These are phyloP conservation scores for Pecten maximus DNA, from an alignment of 2,888 invertebrate genomes.

Conservation along the genomic window DNA sequence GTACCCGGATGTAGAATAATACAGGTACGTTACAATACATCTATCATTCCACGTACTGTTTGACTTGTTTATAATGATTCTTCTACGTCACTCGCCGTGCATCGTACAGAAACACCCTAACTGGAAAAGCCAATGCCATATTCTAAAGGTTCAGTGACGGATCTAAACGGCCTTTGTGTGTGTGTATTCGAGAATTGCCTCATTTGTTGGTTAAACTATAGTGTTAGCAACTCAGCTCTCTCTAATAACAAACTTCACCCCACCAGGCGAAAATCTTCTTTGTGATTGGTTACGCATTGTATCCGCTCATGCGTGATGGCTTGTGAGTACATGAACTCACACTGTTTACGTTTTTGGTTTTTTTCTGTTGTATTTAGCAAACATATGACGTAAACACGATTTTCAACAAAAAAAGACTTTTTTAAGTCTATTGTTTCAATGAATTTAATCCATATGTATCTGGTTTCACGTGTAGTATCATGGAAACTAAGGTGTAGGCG, in stretches of 20 bases:
- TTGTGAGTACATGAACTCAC: background rate
- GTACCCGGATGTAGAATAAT: background rate
- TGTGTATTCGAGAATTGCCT: background rate
- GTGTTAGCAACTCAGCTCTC: background rate
- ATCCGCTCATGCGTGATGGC: background rate
- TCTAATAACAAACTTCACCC: background rate
- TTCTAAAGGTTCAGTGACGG: background rate
- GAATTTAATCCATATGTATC: background rate
- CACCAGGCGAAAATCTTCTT: background rate
- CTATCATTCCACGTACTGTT: background rate
- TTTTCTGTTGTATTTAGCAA: background rate
- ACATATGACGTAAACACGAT: background rate
- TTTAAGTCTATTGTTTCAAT: background rate
- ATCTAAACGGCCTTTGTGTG: background rate
- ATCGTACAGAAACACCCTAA: background rate
- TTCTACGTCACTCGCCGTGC: background rate
- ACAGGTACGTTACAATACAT: background rate
- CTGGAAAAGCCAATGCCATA: background rate
- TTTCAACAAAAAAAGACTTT: background rate
- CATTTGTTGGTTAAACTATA: background rate
- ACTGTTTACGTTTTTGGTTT: background rate
- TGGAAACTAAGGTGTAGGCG: constrained; percentile 21
- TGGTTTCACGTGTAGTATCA: background rate
- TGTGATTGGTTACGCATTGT: constrained; percentile 11
- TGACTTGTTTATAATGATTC: background rate